These are phyloP conservation scores for Erinaceus europaeus DNA, from an alignment of 2,113 vertebrate species.

Conservation along the genomic window DNA sequence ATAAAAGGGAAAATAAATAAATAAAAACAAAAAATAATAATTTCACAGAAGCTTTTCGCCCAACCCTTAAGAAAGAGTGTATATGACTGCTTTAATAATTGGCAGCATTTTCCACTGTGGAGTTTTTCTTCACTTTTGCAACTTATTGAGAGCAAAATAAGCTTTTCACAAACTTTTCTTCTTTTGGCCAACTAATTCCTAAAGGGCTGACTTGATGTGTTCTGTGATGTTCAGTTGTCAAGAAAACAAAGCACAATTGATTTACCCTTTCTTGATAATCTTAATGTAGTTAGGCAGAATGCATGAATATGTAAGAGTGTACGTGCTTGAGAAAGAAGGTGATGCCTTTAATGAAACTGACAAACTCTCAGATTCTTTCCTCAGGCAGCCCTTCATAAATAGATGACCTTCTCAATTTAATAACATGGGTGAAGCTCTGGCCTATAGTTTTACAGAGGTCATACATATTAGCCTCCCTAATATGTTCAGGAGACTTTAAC, in stretches of 20 bases:
- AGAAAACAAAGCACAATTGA: slow-evolving; percentile 1
- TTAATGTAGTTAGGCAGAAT: slow-evolving; percentile 10
- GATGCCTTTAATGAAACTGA: neutral
- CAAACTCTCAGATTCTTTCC: neutral
- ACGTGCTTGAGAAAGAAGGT: neutral
- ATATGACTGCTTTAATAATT: too few relatives aligned
- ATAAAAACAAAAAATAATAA: too few relatives aligned
- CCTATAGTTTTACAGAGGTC: neutral
- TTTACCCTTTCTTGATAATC: neutral
- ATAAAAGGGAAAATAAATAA: too few relatives aligned
- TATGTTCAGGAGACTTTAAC: neutral
- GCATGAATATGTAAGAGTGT: neutral
- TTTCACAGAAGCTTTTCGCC: too few relatives aligned
- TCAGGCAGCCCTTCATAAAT: neutral
- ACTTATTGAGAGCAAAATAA: neutral
- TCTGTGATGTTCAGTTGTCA: neutral
- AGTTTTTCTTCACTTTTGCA: neutral
- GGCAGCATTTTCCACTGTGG: neutral
- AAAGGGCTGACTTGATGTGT: neutral
- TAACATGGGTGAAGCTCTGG: neutral
- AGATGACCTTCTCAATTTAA: neutral
- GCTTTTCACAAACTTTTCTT: neutral
- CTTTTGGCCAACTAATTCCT: neutral
- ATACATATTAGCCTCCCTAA: neutral
- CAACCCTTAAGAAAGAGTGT: too few relatives aligned